A percentile compares a stretch with the other conserved stretches of the same genome.
These are phyloP conservation scores for Eubasilissa splendida DNA, from an alignment of 2,888 invertebrate species.

Conservation along the genomic window DNA sequence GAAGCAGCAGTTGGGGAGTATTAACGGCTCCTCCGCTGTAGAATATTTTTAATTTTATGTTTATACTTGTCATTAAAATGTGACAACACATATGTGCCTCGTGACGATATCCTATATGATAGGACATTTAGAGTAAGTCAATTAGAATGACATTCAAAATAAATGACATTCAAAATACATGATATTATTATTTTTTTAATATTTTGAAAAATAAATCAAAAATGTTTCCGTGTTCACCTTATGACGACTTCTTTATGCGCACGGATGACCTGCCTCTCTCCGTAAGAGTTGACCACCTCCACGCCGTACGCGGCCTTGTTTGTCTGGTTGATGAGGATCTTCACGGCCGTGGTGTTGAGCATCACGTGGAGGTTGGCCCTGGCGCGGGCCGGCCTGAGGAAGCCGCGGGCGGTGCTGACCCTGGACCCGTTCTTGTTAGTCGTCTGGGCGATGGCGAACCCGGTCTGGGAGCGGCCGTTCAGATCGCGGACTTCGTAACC, in stretches of 20 bases:
- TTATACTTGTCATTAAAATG: too few species aligned
- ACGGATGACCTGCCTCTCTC: constrained; percentile 73
- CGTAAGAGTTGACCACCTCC: constrained; percentile 76
- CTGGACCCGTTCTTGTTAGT: constrained; percentile 90
- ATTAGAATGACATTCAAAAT: background rate
- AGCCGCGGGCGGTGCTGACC: constrained; percentile 86
- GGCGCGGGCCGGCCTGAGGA: constrained; percentile 83
- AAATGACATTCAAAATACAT: background rate
- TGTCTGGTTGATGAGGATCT: constrained; percentile 82
- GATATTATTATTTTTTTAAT: background rate
- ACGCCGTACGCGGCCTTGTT: constrained; percentile 85
- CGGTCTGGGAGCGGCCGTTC: constrained; percentile 86
- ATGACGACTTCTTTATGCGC: constrained; percentile 80
- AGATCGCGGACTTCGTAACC: constrained; percentile 84
- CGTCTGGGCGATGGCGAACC: constrained; percentile 91
- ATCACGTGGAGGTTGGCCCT: constrained; percentile 87
- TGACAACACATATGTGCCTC: too few species aligned
- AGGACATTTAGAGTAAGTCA: background rate
- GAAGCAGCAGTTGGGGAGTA: constrained; percentile 91
- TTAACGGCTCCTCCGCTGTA: constrained; percentile 88
- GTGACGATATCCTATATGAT: too few species aligned
- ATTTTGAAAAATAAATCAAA: too few species aligned
- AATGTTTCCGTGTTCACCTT: constrained; percentile 63
- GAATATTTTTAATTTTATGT: background rate
- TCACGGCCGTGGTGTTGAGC: constrained; percentile 86